phyloP scores from a whole-genome alignment of 2,888 invertebrate species.

The Leptogaster cylindrica region DNA sequence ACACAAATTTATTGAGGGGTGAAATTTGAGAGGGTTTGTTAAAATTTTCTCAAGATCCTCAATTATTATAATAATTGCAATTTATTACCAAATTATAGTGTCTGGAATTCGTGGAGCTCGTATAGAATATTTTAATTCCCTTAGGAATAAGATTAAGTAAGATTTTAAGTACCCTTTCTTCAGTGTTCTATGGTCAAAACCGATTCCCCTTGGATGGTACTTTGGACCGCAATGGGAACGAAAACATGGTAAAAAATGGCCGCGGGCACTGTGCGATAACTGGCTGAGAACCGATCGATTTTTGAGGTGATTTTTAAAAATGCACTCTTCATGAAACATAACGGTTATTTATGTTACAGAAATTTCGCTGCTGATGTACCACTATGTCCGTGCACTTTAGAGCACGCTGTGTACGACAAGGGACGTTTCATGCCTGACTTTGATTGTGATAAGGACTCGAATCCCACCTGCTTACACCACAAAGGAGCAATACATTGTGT shows the following conservation, averaged over 20 bases:
- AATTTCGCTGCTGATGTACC: constrained; percentile 85
- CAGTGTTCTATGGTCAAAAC: constrained; percentile 85
- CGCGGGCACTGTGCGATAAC: constrained; percentile 81
- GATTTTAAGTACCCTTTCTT: constrained; percentile 11
- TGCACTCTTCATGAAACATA: background rate
- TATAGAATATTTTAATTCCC: too few relatives aligned
- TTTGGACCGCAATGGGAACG: constrained; percentile 88
- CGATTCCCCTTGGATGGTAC: constrained; percentile 93
- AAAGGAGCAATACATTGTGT: constrained; percentile 92
- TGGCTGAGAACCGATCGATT: constrained; percentile 88
- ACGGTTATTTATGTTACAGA: constrained; percentile 60
- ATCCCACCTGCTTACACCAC: constrained; percentile 86
- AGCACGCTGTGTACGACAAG: constrained; percentile 90
- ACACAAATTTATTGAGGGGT: constrained; percentile 9
- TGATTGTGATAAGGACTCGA: constrained; percentile 89
- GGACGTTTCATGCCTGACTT: constrained; percentile 91
- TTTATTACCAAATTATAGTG: too few relatives aligned
- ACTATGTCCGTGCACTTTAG: constrained; percentile 89
- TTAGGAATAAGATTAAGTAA: too few relatives aligned
- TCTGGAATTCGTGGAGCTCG: too few relatives aligned
- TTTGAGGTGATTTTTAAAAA: constrained; percentile 70
- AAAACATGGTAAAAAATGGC: constrained; percentile 81
- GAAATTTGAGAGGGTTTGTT: constrained; percentile 18
- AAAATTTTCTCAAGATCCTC: constrained; percentile 15
- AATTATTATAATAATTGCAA: too few relatives aligned